Conservation (phyloP, 2,113 vertebrate genomes). For the Zosterops japonicus region DNA sequence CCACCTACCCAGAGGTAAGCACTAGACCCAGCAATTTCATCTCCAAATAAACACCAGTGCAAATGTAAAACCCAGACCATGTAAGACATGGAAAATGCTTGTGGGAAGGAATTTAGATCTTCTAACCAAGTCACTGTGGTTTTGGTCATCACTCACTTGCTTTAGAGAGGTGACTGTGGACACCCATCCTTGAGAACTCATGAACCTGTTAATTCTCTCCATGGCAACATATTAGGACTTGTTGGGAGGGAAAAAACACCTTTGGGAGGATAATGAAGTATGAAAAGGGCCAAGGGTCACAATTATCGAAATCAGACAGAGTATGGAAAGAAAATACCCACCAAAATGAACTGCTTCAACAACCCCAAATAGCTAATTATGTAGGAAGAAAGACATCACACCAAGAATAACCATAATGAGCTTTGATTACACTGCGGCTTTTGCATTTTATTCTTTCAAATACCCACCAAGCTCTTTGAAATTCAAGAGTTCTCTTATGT, state of each 20-base stretch:
- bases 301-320: conserved; percentile 11
- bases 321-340: neutral
- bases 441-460: conserved; percentile 70
- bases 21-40: neutral
- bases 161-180: neutral
- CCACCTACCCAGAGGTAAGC: neutral
- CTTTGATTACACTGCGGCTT: conserved; percentile 75
- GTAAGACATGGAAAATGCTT: neutral
- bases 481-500: conserved; percentile 80
- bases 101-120: neutral
- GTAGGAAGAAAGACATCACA: conserved; percentile 60
- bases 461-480: conserved; percentile 77
- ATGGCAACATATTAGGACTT: conserved; percentile 33
- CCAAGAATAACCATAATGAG: conserved; percentile 81
- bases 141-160: neutral
- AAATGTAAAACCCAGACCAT: neutral
- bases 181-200: neutral
- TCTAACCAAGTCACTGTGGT: neutral
- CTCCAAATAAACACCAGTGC: neutral
- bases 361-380: conserved; percentile 65
- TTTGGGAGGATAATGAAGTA: neutral
- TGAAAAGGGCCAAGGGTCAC: neutral
- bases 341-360: conserved; percentile 45
- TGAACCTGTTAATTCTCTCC: conserved; percentile 46
- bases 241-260: neutral